Percentiles rank a stretch among this genome's conserved stretches.
Evolutionary conservation across 2,113 vertebrate species (phyloP).

Genomic region (Macroglossus sobrinus): DNA sequence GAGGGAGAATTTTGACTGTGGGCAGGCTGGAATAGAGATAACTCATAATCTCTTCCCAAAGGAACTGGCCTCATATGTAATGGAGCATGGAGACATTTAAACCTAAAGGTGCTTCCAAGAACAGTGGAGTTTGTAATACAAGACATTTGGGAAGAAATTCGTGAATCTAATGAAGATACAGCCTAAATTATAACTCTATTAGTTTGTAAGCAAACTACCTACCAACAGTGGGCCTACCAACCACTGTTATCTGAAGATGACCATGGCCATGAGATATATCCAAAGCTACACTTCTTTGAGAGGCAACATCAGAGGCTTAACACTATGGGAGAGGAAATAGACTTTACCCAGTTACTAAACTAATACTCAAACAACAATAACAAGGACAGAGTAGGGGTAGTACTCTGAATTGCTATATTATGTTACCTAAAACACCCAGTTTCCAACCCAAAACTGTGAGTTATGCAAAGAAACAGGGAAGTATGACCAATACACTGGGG

Average conservation of each 20-base stretch:
- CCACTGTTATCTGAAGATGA: background rate
- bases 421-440: background rate
- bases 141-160: background rate
- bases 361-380: background rate
- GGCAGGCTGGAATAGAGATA: background rate
- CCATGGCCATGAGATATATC: too few species aligned
- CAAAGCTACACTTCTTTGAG: background rate
- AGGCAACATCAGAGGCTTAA: background rate
- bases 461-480: background rate
- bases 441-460: background rate
- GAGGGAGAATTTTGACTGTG: background rate
- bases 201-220: background rate
- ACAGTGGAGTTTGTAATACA: background rate
- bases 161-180: background rate
- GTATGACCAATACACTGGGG: background rate
- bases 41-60: background rate
- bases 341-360: background rate
- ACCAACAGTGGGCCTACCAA: background rate
- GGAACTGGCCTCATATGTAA: background rate
- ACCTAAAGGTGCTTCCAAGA: background rate
- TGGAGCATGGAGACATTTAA: background rate
- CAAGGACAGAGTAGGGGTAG: background rate
- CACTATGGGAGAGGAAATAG: background rate
- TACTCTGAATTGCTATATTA: background rate
- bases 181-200: background rate